Percentiles rank a stretch among this genome's conserved stretches.
Evolutionary conservation across 2,797 vertebrate species (phyloP).

Genomic region (Pangasius sanitwongsei): DNA sequence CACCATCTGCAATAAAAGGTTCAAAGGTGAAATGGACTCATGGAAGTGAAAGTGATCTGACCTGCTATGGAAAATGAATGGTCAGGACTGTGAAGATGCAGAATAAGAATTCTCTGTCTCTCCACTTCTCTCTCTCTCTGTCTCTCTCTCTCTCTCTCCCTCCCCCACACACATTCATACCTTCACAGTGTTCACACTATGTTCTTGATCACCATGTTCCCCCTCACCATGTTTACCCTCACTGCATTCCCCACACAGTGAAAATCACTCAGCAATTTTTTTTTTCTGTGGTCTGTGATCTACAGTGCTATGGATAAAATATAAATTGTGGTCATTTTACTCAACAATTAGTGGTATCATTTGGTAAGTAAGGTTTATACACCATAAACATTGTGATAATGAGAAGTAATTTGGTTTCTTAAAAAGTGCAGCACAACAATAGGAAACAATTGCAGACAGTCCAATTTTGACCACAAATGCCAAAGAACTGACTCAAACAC

Average conservation of each 20-base stretch:
- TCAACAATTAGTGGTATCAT: neutral
- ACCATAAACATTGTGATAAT: neutral
- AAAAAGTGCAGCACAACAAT: neutral
- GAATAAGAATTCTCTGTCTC: neutral
- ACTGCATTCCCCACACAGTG: neutral
- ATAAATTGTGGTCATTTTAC: neutral
- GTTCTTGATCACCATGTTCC: neutral
- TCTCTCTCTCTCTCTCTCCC: neutral
- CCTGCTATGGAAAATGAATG: neutral
- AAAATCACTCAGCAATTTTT: neutral
- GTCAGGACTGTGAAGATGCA: neutral
- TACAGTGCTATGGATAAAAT: neutral
- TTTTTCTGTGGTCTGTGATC: neutral
- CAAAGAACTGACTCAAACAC: too few relatives aligned
- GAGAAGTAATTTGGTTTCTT: neutral
- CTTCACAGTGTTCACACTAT: neutral
- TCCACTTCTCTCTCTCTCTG: neutral
- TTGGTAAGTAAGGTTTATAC: neutral
- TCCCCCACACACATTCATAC: neutral
- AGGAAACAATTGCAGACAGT: too few relatives aligned
- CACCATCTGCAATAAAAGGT: constrained; percentile 8
- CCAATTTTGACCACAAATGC: too few relatives aligned
- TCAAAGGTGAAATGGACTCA: constrained; percentile 14
- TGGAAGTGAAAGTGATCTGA: constrained; percentile 20
- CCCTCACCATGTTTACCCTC: neutral